Conservation (phyloP, 2,113 vertebrate species). For the Phoenicopterus ruber region DNA sequence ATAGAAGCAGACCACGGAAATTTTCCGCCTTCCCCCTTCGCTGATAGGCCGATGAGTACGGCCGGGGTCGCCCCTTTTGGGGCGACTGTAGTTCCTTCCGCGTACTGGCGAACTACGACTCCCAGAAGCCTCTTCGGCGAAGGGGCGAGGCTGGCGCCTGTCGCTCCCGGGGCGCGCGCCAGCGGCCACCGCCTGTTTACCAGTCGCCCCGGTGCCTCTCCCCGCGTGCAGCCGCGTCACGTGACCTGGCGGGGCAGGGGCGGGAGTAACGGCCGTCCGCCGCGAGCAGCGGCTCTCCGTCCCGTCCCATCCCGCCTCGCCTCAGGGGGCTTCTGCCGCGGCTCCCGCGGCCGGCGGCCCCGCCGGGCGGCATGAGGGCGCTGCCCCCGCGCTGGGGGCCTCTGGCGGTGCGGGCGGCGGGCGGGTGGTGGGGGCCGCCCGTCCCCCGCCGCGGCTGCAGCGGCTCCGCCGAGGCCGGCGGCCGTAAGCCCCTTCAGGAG, state of each 20-base stretch:
- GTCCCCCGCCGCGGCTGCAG: neutral
- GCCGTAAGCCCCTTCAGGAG: conserved; percentile 44
- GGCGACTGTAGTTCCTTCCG: neutral
- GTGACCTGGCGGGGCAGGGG: neutral
- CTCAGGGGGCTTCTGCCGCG: neutral
- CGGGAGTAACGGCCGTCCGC: neutral
- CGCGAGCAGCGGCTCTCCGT: neutral
- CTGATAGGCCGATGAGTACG: neutral
- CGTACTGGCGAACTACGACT: neutral
- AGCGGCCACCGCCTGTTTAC: neutral
- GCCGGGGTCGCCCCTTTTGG: neutral
- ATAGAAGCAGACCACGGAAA: accelerated
- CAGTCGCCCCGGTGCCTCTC: neutral
- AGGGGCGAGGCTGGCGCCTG: neutral
- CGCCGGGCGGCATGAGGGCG: neutral
- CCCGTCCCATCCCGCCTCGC: neutral
- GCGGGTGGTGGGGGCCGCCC: neutral
- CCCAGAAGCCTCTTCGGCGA: conserved; percentile 6
- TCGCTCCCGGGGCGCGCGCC: neutral
- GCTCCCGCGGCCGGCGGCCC: too few relatives aligned
- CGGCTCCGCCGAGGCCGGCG: neutral
- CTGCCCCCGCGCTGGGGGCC: neutral
- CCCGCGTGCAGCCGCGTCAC: neutral
- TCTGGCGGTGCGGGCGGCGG: neutral
- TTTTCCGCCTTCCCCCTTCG: neutral